Evolutionary conservation across 2,113 vertebrate genomes (phyloP).

Genomic region (Cephalopterus ornatus): DNA sequence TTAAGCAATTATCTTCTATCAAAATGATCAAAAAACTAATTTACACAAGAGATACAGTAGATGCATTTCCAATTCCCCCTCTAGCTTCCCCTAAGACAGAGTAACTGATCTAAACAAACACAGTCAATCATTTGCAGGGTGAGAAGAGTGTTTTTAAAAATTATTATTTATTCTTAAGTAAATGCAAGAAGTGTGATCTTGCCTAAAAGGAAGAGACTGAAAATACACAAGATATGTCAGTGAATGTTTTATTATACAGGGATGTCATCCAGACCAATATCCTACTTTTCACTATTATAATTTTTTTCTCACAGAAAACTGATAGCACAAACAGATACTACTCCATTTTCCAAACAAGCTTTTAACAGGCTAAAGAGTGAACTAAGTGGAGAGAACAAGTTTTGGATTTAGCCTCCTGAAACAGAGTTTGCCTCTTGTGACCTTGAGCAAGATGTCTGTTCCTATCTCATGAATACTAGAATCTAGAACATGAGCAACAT

Average conservation of each 20-base stretch:
- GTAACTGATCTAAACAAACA: conserved; percentile 22
- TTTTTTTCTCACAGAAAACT: not conserved
- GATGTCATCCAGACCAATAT: not conserved
- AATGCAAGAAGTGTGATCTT: not conserved
- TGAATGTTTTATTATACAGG: not conserved
- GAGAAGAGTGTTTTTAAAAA: not conserved
- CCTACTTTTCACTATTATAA: not conserved
- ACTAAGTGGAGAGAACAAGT: not conserved
- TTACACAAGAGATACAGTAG: conserved; percentile 22
- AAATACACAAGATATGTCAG: not conserved
- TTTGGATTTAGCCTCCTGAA: not conserved
- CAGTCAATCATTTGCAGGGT: not conserved
- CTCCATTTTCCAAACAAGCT: not conserved
- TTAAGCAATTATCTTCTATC: conserved; percentile 55
- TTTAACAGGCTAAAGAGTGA: not conserved
- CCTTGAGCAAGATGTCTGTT: not conserved
- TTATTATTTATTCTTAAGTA: not conserved
- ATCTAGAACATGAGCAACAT: not conserved
- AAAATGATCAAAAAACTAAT: conserved; percentile 38
- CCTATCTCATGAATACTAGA: not conserved
- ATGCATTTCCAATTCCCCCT: conserved; percentile 15
- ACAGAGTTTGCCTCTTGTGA: not conserved
- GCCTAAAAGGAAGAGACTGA: not conserved
- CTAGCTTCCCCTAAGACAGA: not conserved
- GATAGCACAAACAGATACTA: not conserved